Evolutionary conservation across 1,140 invertebrate species (phyloP).

Genomic region (Brachionus rubens): DNA sequence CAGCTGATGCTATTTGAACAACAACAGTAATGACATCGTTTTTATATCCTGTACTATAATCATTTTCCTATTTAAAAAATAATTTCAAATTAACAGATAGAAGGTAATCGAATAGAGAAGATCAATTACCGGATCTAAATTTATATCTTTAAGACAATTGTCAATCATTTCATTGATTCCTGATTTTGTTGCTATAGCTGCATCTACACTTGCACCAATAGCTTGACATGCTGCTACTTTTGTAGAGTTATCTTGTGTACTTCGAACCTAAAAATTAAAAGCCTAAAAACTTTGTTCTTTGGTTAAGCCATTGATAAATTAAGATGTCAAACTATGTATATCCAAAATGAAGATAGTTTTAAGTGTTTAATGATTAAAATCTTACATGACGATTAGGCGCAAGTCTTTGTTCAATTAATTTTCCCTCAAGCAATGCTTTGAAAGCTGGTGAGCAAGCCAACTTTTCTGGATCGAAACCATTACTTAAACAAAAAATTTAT

Average conservation of each 20-base stretch:
- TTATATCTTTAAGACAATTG: background rate
- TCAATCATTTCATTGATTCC: too few relatives aligned
- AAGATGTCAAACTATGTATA: background rate
- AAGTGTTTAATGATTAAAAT: background rate
- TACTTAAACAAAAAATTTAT: background rate
- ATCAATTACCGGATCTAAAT: background rate
- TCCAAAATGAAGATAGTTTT: background rate
- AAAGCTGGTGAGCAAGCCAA: too few relatives aligned
- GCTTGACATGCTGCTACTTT: too few relatives aligned
- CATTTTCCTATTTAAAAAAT: constrained; percentile 8
- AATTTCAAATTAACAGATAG: background rate
- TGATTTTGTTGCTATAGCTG: too few relatives aligned
- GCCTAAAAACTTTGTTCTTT: too few relatives aligned
- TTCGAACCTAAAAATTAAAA: too few relatives aligned
- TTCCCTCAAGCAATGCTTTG: too few relatives aligned
- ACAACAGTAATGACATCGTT: background rate
- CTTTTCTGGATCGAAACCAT: too few relatives aligned
- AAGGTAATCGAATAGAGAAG: background rate
- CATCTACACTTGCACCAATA: too few relatives aligned
- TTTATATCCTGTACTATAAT: constrained; percentile 13
- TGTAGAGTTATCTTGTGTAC: too few relatives aligned
- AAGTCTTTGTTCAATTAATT: background rate
- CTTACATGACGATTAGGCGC: background rate
- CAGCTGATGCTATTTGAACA: background rate
- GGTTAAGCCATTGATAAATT: background rate